Base-by-base conservation (phyloP, 2,797 vertebrate species). In the Xerus rutilus region DNA sequence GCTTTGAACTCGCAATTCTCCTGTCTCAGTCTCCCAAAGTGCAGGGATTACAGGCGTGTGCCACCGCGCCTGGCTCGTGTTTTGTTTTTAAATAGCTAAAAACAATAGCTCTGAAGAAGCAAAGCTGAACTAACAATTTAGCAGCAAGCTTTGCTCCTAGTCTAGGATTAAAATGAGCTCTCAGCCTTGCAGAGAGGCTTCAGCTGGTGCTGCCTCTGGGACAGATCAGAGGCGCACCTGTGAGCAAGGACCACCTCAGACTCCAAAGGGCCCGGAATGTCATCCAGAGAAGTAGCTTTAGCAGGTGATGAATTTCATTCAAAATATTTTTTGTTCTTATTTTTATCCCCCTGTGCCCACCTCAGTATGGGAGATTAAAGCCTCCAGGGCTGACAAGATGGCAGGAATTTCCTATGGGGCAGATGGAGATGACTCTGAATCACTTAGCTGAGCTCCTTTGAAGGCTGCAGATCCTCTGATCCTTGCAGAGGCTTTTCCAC, bases 111-210 rank as follows among this genome's bases (percentile, higher is more conserved):
- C 13, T 35, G 54, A 88, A 76, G 92, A 89, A 81, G 62, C 73
- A 84, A 70, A 89, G n/a, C 30, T 54, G 57, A 65, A 32, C 32
- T 65, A 62, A 84, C 25, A 77, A 83, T 25, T 76, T 10, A 35
- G 62, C 79, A 72, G 39, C 65, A 87, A 86, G n/a, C 72, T 30
- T 18, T 3, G 85, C 47, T 73, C 23, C 70, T 76, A 70, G 21
- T 69, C 35, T 57, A 28, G 6, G n/a, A 67, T 72, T 12, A 35
- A 96, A 74, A 49, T 0, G 20, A 79, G 91, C 21, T 47, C 47
- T 39, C n/a, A 6, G 78, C 45, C 57, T 78, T 54, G 91, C 70
- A 93, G 74, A 93, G 74, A 87, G 30, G 45, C 49, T 54, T 49
- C 43, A 8, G 10, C 13, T n/a, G 69, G 77, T n/a, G 15, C 21